Percentiles rank a stretch among this genome's conserved stretches.
Evolutionary conservation across 2,113 vertebrate species (phyloP).

Genomic region (Lathamus discolor): DNA sequence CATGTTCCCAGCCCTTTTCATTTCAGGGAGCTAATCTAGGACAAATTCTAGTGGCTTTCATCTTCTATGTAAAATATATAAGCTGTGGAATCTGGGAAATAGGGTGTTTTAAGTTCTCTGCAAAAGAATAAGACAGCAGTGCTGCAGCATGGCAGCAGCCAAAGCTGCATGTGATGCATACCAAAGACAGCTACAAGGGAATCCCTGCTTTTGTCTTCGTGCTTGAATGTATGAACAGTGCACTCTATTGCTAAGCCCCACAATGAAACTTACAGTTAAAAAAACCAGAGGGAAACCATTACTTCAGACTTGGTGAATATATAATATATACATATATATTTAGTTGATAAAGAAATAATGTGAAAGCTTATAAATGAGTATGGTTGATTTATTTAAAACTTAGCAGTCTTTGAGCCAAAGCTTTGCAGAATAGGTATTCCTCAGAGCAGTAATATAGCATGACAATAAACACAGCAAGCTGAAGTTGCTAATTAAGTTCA

Average conservation of each 20-base stretch:
- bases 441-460: not conserved
- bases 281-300: not conserved
- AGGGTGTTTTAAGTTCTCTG: not conserved
- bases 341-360: not conserved
- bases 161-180: not conserved
- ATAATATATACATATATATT: not conserved
- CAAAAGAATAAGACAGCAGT: not conserved
- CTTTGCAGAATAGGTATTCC: not conserved
- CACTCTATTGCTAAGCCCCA: not conserved
- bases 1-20: not conserved
- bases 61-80: not conserved
- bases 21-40: not conserved
- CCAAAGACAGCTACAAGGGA: not conserved
- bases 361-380: not conserved
- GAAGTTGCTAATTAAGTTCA: conserved; percentile 16
- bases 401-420: not conserved
- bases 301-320: not conserved
- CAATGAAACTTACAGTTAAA: not conserved
- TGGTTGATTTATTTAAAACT: not conserved
- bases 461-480: not conserved
- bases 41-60: conserved; percentile 19
- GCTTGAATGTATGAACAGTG: not conserved
- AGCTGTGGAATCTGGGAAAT: not conserved
- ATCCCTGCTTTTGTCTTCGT: not conserved
- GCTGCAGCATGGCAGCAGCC: not conserved